Evolutionary conservation across 1,140 invertebrate genomes (phyloP), one percentile per base, ranked within the genome.

Genomic region (Conus betulinus): DNA sequence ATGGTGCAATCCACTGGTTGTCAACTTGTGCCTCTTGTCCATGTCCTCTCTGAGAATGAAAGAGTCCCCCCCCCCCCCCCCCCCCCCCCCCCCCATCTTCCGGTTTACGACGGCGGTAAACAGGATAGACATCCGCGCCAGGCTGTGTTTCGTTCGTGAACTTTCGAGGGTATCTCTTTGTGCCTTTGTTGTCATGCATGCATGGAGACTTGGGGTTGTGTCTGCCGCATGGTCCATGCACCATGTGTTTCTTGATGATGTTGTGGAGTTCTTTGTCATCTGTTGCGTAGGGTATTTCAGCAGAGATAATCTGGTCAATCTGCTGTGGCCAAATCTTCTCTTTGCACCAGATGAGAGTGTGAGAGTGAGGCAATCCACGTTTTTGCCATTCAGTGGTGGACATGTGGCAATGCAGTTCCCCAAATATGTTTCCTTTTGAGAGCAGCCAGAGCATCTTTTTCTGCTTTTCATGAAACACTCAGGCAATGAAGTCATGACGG

Each of bases 351-450:
- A 96, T 76, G n/a, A n/a, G n/a, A 96, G 90, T 87, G 96, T 95
- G 91, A 8, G 93, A 94, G 95, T 96, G 96, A 1, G 96, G 95
- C 55, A 96, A 90, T 15, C 96, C 95, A 88, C 95, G 92, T 92
- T 96, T 96, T 91, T 96, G 96, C 94, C 95, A 96, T 92, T 96
- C 96, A 74, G 96, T 88, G 27, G 93, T 90, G 88, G 95, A 95
- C 8, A 88, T 84, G 51, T 20, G 84, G 39, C 57, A 67, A 67
- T 39, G 25, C n/a, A n/a, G 57, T 15, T 53, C 87, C 17, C 76
- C 55, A 63, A 39, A 84, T 23, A 88, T 60, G 25, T 83, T 79
- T 20, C 82, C 78, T 51, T 87, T 53, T 27, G 51, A 23, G 20
- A 89, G 55, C 63, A 86, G 53, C 52, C 76, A n/a, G 52, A 89